Percentiles rank a stretch among this genome's conserved stretches.
phyloP scores from a whole-genome alignment of 1,140 invertebrate species.

The Asbolus verrucosus region DNA sequence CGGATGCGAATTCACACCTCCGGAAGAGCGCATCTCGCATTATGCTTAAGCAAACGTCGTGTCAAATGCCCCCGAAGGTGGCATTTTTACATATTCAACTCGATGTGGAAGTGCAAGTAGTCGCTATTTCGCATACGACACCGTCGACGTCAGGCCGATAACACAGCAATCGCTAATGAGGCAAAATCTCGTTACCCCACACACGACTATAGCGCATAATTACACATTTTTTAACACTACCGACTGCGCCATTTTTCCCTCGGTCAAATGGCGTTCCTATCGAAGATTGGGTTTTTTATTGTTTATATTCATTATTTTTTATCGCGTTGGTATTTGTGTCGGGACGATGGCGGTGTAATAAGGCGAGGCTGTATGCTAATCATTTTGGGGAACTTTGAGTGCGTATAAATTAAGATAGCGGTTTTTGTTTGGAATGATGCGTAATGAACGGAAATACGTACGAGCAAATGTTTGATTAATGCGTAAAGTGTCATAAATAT shows the following conservation, averaged over 20 bases:
- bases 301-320: too few species aligned
- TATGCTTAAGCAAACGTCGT: neutral
- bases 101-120: neutral
- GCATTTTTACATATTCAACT: neutral
- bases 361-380: neutral
- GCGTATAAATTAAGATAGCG: slow-evolving; percentile 8
- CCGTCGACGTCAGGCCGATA: neutral
- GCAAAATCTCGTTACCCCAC: slow-evolving; percentile 9
- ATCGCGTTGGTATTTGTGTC: too few species aligned
- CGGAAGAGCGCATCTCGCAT: too few species aligned
- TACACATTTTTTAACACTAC: too few species aligned
- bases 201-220: neutral
- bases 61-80: too few species aligned
- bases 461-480: slow-evolving; percentile 18
- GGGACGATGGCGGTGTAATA: too few species aligned
- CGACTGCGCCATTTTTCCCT: too few species aligned
- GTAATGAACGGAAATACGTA: neutral
- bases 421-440: neutral
- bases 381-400: neutral
- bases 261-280: too few species aligned
- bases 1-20: too few species aligned
- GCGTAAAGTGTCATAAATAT: slow-evolving; percentile 2
- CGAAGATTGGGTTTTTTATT: too few species aligned
- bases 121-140: neutral
- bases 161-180: slow-evolving; percentile 1